Conservation (phyloP, 2,888 invertebrate species). For the Pediacus dermestoides region DNA sequence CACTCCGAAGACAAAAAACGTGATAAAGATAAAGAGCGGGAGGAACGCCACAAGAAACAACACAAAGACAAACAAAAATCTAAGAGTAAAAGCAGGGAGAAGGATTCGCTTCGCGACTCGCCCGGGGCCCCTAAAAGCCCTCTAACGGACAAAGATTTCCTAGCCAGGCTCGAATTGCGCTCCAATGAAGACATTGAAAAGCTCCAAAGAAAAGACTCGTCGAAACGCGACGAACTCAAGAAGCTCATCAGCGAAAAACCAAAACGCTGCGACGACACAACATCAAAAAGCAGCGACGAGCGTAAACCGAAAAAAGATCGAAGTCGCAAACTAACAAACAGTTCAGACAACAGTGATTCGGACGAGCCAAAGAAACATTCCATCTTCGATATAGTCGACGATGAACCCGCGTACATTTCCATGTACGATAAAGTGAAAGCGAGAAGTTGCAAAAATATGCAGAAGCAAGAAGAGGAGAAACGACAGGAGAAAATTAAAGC, state of each 20-base stretch:
- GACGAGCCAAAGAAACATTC: conserved; percentile 86
- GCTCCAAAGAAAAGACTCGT: conserved; percentile 55
- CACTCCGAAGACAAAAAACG: conserved; percentile 31
- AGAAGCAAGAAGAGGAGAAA: conserved; percentile 86
- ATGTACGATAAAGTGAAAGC: conserved; percentile 98
- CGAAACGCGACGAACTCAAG: conserved; percentile 51
- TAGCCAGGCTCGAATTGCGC: conserved; percentile 57
- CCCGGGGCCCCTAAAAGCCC: conserved; percentile 34
- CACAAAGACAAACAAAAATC: conserved; percentile 40
- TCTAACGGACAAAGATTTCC: conserved; percentile 55
- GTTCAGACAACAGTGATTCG: conserved; percentile 67
- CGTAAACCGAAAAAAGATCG: conserved; percentile 37
- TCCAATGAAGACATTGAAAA: conserved; percentile 58
- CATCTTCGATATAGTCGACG: conserved; percentile 85
- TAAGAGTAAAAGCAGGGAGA: conserved; percentile 44
- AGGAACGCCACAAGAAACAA: conserved; percentile 45
- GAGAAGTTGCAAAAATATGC: conserved; percentile 89
- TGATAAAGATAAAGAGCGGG: conserved; percentile 44
- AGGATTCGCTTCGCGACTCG: conserved; percentile 38
- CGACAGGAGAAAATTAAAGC: conserved; percentile 82
- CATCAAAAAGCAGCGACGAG: conserved; percentile 35
- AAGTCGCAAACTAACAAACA: conserved; percentile 51
- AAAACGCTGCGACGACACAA: conserved; percentile 24
- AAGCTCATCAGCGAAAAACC: conserved; percentile 20
- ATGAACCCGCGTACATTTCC: conserved; percentile 87